Base-by-base conservation (phyloP, 1,140 invertebrate species). In the Zaprionus africanus region DNA sequence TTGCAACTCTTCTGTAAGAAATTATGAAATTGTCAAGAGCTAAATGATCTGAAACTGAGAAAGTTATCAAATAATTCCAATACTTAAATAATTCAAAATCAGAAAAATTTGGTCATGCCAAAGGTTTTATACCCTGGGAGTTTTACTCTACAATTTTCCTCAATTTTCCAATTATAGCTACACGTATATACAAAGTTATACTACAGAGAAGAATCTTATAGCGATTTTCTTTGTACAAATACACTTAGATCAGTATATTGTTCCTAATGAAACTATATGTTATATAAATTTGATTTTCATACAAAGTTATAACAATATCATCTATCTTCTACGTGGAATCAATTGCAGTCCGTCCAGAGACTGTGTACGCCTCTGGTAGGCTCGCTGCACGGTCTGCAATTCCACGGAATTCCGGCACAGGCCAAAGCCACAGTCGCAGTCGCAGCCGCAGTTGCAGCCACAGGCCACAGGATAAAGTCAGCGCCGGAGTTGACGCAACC, bases 361-460 rank as follows among this genome's bases (percentile, higher is more conserved):
- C 15, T 17, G 6, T n/a, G 7, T 19, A 51, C 46, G 46, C 46
- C 17, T 22, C 56, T 15, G 43, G 11, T 13, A 11, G 17, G 22
- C 56, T 38, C 34, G 22, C 17, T 43, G 46, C 11, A 22, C 46
- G 7, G 38, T 17, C 41, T 17, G 43, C 41, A 41, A 43, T 76
- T 76, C 73, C 34, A 53, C 56, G 73, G 63, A 76, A 76, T 76
- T 70, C 73, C 73, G 73, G 68, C 73, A 76, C 67, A 71, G 56
- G 61, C 72, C 72, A 54, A 41, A 70, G 41, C 17, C 54, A 24
- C 38, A 58, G 64, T 26, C 24, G 49, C 26, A 56, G 61, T 26
- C 26, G 26, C 64, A 19, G 36, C 19, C 17, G 41, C 41, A n/a
- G 41, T 15, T 15, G 36, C 13, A 38, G 38, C 24, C 56, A n/a